These are phyloP conservation scores for Carpatolechia fugitivella DNA, from an alignment of 2,888 invertebrate genomes.

Conservation along the genomic window DNA sequence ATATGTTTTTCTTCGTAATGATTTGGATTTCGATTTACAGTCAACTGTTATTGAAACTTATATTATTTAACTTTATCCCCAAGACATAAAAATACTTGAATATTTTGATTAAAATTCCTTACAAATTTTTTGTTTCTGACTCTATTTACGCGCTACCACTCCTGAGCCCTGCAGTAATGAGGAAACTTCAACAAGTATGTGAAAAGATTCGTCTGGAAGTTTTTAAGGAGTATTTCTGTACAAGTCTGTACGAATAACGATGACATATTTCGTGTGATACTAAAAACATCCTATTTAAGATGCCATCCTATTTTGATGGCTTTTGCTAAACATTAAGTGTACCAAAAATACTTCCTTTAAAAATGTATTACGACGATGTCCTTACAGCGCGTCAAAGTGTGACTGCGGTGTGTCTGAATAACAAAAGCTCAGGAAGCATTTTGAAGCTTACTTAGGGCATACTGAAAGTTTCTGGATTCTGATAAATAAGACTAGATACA, in stretches of 20 bases:
- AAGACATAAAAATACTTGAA: no score
- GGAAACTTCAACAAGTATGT: conserved; percentile 14
- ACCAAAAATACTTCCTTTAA: not conserved
- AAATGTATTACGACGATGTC: not conserved
- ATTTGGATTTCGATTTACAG: no score
- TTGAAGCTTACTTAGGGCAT: not conserved
- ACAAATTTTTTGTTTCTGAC: not conserved
- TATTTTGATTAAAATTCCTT: not conserved
- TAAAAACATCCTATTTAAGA: no score
- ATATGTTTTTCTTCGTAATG: no score
- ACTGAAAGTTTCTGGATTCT: no score
- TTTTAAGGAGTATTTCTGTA: not conserved
- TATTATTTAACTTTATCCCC: no score
- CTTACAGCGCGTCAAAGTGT: not conserved
- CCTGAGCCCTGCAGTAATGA: conserved; percentile 17
- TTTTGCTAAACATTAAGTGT: no score
- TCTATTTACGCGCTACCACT: not conserved
- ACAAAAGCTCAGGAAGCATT: conserved; percentile 7
- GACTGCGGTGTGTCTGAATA: not conserved
- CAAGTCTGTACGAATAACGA: not conserved
- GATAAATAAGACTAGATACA: no score
- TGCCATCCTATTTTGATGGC: no score
- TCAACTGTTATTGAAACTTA: no score
- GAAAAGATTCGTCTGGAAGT: conserved; percentile 7
- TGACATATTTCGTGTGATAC: not conserved